Evolutionary conservation across 64 coral and sea anemone species (phyloP).

Genomic region (Pocillopora verrucosa): DNA sequence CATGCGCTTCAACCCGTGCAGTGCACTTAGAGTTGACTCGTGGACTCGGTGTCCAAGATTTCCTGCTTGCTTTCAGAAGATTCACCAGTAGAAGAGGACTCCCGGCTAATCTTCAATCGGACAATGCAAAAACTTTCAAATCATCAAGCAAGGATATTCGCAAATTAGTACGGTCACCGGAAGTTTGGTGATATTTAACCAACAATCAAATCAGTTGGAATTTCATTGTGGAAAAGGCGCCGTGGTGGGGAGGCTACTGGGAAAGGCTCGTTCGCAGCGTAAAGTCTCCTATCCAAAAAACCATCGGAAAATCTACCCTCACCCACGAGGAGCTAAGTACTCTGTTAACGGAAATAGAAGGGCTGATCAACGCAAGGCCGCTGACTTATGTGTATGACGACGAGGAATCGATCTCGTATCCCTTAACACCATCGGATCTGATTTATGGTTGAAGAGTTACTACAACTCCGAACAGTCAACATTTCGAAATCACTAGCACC

Average conservation of each 20-base stretch:
- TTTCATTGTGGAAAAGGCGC: conserved; percentile 20
- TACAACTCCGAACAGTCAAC: not conserved
- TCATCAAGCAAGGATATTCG: too few species aligned
- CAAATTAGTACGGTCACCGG: conserved; percentile 1
- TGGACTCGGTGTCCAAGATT: not conserved
- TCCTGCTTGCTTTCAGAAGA: too few species aligned
- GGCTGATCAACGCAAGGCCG: conserved; percentile 57
- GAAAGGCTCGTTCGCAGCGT: too few species aligned
- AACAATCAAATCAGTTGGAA: conserved; percentile 25
- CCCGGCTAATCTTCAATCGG: not conserved
- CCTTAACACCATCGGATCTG: conserved; percentile 52
- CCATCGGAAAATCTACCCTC: conserved; percentile 35
- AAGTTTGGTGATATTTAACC: conserved; percentile 21
- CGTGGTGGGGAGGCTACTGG: too few species aligned
- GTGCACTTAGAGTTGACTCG: not conserved
- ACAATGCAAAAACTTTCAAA: too few species aligned
- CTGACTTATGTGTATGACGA: conserved; percentile 73
- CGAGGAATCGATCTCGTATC: conserved; percentile 40
- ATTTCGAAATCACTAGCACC: conserved; percentile 1
- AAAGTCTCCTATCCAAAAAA: conserved; percentile 22
- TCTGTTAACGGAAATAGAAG: conserved; percentile 32
- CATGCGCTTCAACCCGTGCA: conserved; percentile 13
- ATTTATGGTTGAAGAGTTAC: conserved; percentile 3
- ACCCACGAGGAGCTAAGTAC: conserved; percentile 50
- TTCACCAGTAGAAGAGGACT: not conserved